Evolutionary conservation across 1,140 invertebrate genomes (phyloP).

Genomic region (Papilio helenus): DNA sequence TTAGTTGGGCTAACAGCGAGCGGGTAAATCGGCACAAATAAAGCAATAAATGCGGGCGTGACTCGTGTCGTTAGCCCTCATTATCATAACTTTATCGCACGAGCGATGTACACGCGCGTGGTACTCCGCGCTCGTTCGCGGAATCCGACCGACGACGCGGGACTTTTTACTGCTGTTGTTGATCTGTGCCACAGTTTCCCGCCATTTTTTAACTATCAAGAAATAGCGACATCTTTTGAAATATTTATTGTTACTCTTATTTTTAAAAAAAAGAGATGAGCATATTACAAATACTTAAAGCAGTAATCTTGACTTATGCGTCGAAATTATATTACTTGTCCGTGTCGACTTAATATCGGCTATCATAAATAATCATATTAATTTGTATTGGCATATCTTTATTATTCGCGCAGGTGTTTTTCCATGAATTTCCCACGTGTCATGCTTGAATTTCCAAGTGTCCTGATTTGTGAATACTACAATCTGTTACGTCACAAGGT

Average conservation of each 20-base stretch:
- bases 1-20: constrained; percentile 24
- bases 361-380: not conserved
- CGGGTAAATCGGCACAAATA: constrained; percentile 41
- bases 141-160: constrained; percentile 20
- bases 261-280: no score
- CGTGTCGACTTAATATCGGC: not conserved
- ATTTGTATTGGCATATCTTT: constrained; percentile 14
- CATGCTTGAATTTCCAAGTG: constrained; percentile 2
- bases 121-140: constrained; percentile 13
- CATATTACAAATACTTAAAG: not conserved
- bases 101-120: constrained; percentile 28
- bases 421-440: not conserved
- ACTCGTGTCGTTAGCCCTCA: constrained; percentile 42
- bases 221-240: not conserved
- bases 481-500: constrained; percentile 14
- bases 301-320: not conserved
- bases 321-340: not conserved
- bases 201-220: constrained; percentile 4
- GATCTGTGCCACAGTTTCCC: constrained; percentile 27
- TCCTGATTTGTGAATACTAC: constrained; percentile 27
- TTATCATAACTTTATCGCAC: constrained; percentile 42
- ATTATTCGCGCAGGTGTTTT: constrained; percentile 8
- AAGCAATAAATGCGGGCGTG: constrained; percentile 42
- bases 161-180: not conserved
- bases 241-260: not conserved